Base-by-base conservation (phyloP, 2,888 invertebrate genomes). In the Drosophila emarginata region DNA sequence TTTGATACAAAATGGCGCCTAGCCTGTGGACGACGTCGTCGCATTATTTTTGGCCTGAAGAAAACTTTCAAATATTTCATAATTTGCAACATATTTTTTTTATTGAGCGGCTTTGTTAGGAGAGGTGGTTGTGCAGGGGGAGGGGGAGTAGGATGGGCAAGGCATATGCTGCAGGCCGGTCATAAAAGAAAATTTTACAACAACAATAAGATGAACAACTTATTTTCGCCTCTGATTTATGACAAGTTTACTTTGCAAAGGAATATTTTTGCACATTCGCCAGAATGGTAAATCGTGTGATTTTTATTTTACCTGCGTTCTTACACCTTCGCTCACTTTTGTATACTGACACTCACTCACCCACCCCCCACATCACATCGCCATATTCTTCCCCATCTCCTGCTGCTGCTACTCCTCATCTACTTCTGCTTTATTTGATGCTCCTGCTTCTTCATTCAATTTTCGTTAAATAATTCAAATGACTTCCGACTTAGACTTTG, bases 1-100 rank as follows among this genome's bases (percentile, higher is more conserved):
- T 40, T 50, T 56, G 51, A 39, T 45, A 59, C 64, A 52, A 71
- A 66, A 45, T 64, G 75, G 61, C 66, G 69, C 60, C 61, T 36
- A 15, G 26, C 56, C 56, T 62, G 65, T 53, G 57, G 18, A 32
- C 32, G 32, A 45, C 7, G 18, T 21, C 21, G 45, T 45, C 45
- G 56, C 74, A 67, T 66, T 72, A 56, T 45, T 45, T 45, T 66
- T 61, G 66, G 67, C 65, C 37, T 45, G 18, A 45, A 21, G 61
- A 61, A 76, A 76, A 82, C 65, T 87, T 87, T 87, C 84, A 80
- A 87, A 82, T 87, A 82, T 82, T 82, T 82, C 84, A 87, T 84
- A 84, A 82, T 82, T 82, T 82, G 87, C 87, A 78, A 77, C 87
- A 82, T 80, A 80, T 80, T 78, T 82, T 82, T 82, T 84, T 87